A percentile compares a stretch with the other conserved stretches of the same genome.
phyloP scores from a whole-genome alignment of 2,797 vertebrate species.

The Lepidocolaptes lacrymiger region DNA sequence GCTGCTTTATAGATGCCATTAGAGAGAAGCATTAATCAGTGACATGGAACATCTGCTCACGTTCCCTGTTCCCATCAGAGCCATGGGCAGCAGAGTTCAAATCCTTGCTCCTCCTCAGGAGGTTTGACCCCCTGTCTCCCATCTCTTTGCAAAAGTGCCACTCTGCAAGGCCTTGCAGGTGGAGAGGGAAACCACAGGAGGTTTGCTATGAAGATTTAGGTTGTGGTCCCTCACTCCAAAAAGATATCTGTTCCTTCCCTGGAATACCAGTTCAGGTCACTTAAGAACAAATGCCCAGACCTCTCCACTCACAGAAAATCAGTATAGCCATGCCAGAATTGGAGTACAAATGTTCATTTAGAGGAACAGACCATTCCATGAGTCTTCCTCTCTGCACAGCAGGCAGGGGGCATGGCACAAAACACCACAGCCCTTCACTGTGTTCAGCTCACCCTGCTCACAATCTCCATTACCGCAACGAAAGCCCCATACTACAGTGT shows the following conservation, averaged over 20 bases:
- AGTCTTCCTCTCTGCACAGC: background rate
- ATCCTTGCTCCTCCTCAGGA: background rate
- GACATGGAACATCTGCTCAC: rapidly evolving
- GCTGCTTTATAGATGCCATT: background rate
- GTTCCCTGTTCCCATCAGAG: background rate
- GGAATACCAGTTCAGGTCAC: background rate
- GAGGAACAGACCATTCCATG: background rate
- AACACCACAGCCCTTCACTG: background rate
- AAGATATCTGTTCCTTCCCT: background rate
- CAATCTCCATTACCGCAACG: background rate
- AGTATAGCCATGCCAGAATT: background rate
- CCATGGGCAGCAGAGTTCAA: background rate
- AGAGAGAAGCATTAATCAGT: background rate
- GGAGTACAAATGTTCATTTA: background rate
- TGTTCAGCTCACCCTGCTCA: background rate
- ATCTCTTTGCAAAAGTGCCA: background rate
- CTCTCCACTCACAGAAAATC: background rate
- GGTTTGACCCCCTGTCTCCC: background rate
- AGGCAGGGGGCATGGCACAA: background rate
- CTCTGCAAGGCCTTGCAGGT: background rate
- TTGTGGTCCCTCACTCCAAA: background rate
- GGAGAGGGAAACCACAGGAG: background rate
- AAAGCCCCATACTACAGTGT: background rate
- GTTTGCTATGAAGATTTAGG: background rate
- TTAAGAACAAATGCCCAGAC: background rate